Evolutionary conservation across 2,888 invertebrate species (phyloP).

Genomic region (Julus scandinavius): DNA sequence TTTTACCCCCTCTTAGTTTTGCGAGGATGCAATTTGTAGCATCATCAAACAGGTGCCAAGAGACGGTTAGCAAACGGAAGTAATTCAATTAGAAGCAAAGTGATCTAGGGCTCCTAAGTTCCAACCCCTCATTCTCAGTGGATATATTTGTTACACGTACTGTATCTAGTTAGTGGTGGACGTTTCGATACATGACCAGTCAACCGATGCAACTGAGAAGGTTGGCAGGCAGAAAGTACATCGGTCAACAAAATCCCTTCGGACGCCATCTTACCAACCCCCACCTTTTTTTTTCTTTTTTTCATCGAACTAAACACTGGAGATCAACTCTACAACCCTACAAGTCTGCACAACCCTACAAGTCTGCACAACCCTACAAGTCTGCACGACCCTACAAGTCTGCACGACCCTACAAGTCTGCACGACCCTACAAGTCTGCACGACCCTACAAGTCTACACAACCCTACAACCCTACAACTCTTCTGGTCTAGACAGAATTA

Average conservation of each 20-base stretch:
- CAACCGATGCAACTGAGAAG: neutral
- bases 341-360: too few species aligned
- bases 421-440: too few species aligned
- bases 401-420: too few species aligned
- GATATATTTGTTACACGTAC: conserved; percentile 30
- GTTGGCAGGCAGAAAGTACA: neutral
- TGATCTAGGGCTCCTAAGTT: neutral
- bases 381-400: too few species aligned
- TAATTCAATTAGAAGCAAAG: conserved; percentile 48
- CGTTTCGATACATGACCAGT: neutral
- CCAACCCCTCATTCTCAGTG: neutral
- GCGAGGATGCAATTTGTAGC: conserved; percentile 45
- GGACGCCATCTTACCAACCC: neutral
- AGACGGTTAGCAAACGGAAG: conserved; percentile 47
- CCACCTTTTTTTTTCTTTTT: too few species aligned
- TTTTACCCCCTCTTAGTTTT: conserved; percentile 37
- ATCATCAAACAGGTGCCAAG: conserved; percentile 52
- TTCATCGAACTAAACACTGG: too few species aligned
- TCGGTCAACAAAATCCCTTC: neutral
- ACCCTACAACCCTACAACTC: too few species aligned
- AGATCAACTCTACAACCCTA: too few species aligned
- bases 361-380: too few species aligned
- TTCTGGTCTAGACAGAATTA: too few species aligned
- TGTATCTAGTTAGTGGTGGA: conserved; percentile 15
- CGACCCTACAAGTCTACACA: too few species aligned